phyloP scores from a whole-genome alignment of 1,140 invertebrate species.

The Phocides pigmalion region DNA sequence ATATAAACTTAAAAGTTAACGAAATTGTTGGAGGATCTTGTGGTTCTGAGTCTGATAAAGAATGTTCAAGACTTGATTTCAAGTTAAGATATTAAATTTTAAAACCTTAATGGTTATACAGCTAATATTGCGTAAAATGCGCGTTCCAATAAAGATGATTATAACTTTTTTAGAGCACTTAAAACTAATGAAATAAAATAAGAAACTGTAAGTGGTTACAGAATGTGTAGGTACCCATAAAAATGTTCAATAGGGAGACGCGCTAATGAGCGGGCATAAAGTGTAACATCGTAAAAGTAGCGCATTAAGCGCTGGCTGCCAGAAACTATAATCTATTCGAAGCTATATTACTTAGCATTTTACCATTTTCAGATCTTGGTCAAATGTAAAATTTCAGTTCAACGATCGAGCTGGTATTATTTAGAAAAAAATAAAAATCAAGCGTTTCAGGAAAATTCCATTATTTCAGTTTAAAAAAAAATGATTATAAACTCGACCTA shows the following conservation, averaged over 20 bases:
- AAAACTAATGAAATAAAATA: slow-evolving; percentile 30
- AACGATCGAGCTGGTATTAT: no score
- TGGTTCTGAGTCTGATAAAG: no score
- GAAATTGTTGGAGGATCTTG: no score
- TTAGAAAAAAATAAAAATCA: no score
- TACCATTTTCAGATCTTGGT: slow-evolving; percentile 10
- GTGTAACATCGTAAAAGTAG: slow-evolving; percentile 78
- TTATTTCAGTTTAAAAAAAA: no score
- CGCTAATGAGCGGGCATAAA: slow-evolving; percentile 79
- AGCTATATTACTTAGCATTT: slow-evolving; percentile 81
- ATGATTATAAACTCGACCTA: no score
- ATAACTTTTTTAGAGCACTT: slow-evolving; percentile 13
- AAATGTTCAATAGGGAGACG: slow-evolving; percentile 62
- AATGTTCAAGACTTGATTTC: neutral
- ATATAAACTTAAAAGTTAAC: no score
- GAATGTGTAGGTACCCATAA: slow-evolving; percentile 68
- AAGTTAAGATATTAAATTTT: slow-evolving; percentile 2
- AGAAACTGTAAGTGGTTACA: slow-evolving; percentile 35
- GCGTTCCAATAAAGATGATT: slow-evolving; percentile 14
- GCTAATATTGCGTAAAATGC: neutral
- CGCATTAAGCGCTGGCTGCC: slow-evolving; percentile 73
- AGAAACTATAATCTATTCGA: slow-evolving; percentile 79
- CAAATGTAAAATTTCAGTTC: no score
- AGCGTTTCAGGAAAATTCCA: no score
- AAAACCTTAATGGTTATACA: slow-evolving; percentile 1